Percentiles rank a stretch among this genome's conserved stretches.
These are phyloP conservation scores for Anthopleura sola DNA, from an alignment of 64 coral and sea anemone genomes.

Conservation along the genomic window DNA sequence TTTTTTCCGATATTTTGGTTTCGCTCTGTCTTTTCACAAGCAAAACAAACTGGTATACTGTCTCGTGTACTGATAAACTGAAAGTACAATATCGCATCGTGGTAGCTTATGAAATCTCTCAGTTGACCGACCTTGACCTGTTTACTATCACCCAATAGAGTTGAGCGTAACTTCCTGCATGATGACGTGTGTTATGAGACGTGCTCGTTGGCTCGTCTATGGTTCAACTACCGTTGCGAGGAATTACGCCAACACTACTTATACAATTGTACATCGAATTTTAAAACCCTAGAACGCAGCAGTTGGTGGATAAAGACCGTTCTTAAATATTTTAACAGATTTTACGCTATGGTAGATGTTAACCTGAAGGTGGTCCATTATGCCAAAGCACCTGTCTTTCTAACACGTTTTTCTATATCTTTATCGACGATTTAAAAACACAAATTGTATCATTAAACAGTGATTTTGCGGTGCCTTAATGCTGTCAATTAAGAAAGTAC, in stretches of 20 bases:
- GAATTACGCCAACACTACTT: not conserved
- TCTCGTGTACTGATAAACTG: not conserved
- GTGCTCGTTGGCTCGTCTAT: not conserved
- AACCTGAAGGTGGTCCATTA: no score
- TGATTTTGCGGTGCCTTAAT: no score
- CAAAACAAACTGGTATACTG: not conserved
- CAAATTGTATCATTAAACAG: no score
- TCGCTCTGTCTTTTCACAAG: not conserved
- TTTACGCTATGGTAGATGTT: no score
- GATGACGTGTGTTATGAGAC: not conserved
- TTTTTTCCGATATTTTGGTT: not conserved
- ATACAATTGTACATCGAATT: not conserved
- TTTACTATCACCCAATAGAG: not conserved
- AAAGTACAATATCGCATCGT: slow-evolving; percentile 8
- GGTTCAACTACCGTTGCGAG: not conserved
- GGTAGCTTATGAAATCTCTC: not conserved
- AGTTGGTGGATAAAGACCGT: not conserved
- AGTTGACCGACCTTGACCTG: not conserved
- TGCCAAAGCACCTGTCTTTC: no score
- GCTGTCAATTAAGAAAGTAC: no score
- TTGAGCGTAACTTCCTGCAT: not conserved
- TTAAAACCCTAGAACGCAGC: not conserved
- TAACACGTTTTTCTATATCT: no score
- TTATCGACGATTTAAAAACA: no score
- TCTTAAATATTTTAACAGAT: not conserved